Percentiles rank a stretch among this genome's conserved stretches.
phyloP scores from a whole-genome alignment of 2,888 invertebrate genomes.

The Helleia helle region DNA sequence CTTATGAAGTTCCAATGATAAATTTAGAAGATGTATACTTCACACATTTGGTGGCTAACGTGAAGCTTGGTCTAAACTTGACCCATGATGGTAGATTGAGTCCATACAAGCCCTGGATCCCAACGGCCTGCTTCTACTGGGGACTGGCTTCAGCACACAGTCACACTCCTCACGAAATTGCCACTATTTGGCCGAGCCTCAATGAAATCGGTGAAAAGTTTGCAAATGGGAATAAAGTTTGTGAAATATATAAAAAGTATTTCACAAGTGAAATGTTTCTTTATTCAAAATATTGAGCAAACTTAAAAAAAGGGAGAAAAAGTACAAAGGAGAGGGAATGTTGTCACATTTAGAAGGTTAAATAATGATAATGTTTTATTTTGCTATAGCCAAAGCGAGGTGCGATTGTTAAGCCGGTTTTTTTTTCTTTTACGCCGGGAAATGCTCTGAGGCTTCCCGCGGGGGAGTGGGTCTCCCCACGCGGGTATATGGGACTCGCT shows the following conservation, averaged over 20 bases:
- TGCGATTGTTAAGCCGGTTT: too few relatives aligned
- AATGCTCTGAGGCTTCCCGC: too few relatives aligned
- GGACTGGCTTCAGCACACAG: slow-evolving; percentile 38
- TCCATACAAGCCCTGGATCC: slow-evolving; percentile 32
- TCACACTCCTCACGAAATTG: slow-evolving; percentile 32
- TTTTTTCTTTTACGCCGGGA: too few relatives aligned
- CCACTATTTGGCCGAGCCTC: slow-evolving; percentile 32
- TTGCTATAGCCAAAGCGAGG: too few relatives aligned
- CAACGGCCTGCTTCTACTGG: slow-evolving; percentile 41
- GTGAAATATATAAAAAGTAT: slow-evolving; percentile 27
- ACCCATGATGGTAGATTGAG: slow-evolving; percentile 73
- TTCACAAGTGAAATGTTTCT: slow-evolving; percentile 31
- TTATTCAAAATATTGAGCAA: slow-evolving; percentile 18
- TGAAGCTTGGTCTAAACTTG: slow-evolving; percentile 59
- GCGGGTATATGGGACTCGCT: too few relatives aligned
- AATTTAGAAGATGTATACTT: slow-evolving; percentile 82
- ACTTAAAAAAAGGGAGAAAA: background rate
- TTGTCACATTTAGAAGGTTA: too few relatives aligned
- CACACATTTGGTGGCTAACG: slow-evolving; percentile 79
- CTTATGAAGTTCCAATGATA: slow-evolving; percentile 72
- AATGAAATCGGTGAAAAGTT: slow-evolving; percentile 19
- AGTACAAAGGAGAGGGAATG: too few relatives aligned
- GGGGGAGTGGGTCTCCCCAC: too few relatives aligned
- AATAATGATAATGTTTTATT: too few relatives aligned
- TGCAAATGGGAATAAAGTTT: slow-evolving; percentile 20